These are phyloP conservation scores for Portevinia maculata DNA, from an alignment of 2,888 invertebrate species.

Conservation along the genomic window DNA sequence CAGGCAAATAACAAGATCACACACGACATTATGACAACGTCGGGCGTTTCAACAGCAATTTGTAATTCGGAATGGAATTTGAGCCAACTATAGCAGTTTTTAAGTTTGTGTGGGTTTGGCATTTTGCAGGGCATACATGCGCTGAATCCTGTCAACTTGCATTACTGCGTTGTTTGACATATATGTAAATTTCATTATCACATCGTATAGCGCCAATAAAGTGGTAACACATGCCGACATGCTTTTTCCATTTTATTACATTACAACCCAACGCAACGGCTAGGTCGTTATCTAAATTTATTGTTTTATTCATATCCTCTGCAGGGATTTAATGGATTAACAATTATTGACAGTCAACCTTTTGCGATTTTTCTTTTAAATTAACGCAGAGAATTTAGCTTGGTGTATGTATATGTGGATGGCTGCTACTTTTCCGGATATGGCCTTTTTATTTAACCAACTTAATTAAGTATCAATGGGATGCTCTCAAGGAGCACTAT, in stretches of 20 bases:
- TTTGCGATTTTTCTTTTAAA: neutral
- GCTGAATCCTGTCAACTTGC: slow-evolving; percentile 27
- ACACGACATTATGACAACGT: slow-evolving; percentile 26
- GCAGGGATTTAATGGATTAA: neutral
- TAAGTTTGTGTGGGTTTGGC: slow-evolving; percentile 17
- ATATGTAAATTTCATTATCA: slow-evolving; percentile 48
- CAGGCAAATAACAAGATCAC: neutral
- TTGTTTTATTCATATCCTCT: neutral
- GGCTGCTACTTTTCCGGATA: too few species aligned
- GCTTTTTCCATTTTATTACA: slow-evolving; percentile 49
- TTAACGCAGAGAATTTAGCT: too few species aligned
- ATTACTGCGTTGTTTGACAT: slow-evolving; percentile 8
- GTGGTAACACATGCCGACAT: slow-evolving; percentile 31
- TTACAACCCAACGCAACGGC: slow-evolving; percentile 25
- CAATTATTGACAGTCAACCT: neutral
- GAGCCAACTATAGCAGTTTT: neutral
- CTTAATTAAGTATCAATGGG: too few species aligned
- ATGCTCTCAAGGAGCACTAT: too few species aligned
- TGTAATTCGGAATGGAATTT: slow-evolving; percentile 11
- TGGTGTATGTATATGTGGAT: too few species aligned
- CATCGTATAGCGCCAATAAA: slow-evolving; percentile 3
- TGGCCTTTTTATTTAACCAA: too few species aligned
- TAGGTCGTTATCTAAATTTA: slow-evolving; percentile 31
- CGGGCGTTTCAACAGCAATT: slow-evolving; percentile 12
- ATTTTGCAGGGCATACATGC: slow-evolving; percentile 18